These are phyloP conservation scores for Perca flavescens DNA, from an alignment of 2,113 vertebrate genomes.

Conservation along the genomic window DNA sequence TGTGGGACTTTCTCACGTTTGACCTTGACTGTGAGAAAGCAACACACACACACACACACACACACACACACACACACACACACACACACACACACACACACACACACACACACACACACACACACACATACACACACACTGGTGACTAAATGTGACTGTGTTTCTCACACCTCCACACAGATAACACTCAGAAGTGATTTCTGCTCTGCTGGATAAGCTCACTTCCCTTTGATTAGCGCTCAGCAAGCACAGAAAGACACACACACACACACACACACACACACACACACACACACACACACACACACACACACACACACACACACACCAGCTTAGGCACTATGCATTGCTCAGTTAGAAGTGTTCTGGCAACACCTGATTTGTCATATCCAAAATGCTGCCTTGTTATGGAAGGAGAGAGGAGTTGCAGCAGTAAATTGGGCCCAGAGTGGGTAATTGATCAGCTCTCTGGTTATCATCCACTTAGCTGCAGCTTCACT, in stretches of 20 bases:
- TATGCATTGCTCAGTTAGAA: neutral
- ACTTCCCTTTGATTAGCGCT: conserved; percentile 65
- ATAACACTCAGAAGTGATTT: conserved; percentile 69
- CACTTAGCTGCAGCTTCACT: conserved; percentile 39
- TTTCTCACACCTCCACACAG: conserved; percentile 74
- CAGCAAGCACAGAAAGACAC: conserved; percentile 28
- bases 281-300: conserved; percentile 20
- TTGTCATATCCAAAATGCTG: conserved; percentile 20
- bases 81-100: conserved; percentile 16
- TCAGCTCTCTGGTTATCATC: conserved; percentile 33
- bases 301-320: conserved; percentile 8
- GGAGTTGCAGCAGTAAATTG: conserved; percentile 41
- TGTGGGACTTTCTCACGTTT: conserved; percentile 71
- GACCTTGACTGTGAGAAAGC: conserved; percentile 76
- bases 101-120: conserved; percentile 35
- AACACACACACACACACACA: conserved; percentile 22
- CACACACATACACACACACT: conserved; percentile 25
- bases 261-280: conserved; percentile 19
- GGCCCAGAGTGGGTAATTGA: conserved; percentile 57
- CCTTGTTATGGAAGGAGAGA: conserved; percentile 9
- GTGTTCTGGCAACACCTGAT: conserved; percentile 18
- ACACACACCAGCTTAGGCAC: conserved; percentile 7
- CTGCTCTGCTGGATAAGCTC: conserved; percentile 66
- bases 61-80: conserved; percentile 27
- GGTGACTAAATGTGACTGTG: conserved; percentile 51